Base-by-base conservation (phyloP, 2,888 invertebrate species). In the Camptogramma bilineatum region DNA sequence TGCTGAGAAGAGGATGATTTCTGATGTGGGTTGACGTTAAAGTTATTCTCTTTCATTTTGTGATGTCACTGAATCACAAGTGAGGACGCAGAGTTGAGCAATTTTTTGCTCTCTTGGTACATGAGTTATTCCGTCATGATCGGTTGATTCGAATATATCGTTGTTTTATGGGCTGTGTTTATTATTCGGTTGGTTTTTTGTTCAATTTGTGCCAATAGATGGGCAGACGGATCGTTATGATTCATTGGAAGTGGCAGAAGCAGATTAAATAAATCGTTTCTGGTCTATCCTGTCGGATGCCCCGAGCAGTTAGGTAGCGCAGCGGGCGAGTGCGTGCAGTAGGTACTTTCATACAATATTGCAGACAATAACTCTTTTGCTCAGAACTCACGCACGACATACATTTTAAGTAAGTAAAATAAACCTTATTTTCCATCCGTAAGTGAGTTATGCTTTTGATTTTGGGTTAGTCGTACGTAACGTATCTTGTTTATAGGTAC, bases 1-100 rank as follows among this genome's bases (percentile, higher is more conserved):
- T 69, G 66, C 68, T 71, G 72, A 68, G 72, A 59, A 61, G 69
- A 70, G 70, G 73, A 77, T 80, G 79, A 80, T 81, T 85, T 84
- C 85, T 89, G 88, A 91, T 81, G 75, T 82, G 85, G 89, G 88
- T 89, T 79, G 87, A 83, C 84, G 78, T 82, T 73, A 78, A 74
- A 69, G 69, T 73, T 82, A 78, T 82, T 80, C 74, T 75, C 69
- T 72, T 78, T 83, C 74, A 77, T 87, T 83, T 86, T 74, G 73
- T 79, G 73, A 72, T 80, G 77, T 82, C 78, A 79, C 75, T 83
- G 83, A 79, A 85, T 85, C 67, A 61, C 79, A 83, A 85, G 77
- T 79, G 75, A 80, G 79, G 78, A 81, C 79, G 73, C 69, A 28
- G 64, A 65, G 64, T 79, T 81, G 69, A 70, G 75, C 67, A 80